Conservation (phyloP, 2,888 invertebrate genomes). For the Eurois occulta region DNA sequence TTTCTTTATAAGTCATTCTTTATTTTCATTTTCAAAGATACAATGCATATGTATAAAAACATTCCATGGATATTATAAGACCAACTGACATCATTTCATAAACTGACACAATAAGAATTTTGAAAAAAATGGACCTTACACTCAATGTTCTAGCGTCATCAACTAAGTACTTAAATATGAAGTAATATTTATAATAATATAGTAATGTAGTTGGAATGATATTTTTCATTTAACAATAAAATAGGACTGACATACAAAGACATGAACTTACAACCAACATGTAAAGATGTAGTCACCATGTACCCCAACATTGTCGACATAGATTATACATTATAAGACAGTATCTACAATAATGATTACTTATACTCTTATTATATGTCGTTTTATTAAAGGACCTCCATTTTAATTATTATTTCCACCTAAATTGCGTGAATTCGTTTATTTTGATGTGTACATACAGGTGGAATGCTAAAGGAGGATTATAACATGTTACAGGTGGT, state of each 20-base stretch:
- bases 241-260: conserved; percentile 8
- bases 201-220: conserved; percentile 71
- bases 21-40: conserved; percentile 50
- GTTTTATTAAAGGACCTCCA: conserved; percentile 27
- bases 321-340: conserved; percentile 10
- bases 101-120: conserved; percentile 24
- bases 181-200: conserved; percentile 47
- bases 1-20: conserved; percentile 31
- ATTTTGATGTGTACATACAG: conserved; percentile 8
- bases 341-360: conserved; percentile 23
- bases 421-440: background rate
- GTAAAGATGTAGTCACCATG: background rate
- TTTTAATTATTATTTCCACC: conserved; percentile 19
- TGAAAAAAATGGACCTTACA: conserved; percentile 45
- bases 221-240: conserved; percentile 48
- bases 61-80: conserved; percentile 46
- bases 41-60: conserved; percentile 45
- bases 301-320: background rate
- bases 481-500: conserved; percentile 10
- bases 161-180: conserved; percentile 68
- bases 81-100: conserved; percentile 25
- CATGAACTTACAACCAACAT: conserved; percentile 30
- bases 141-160: conserved; percentile 69
- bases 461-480: conserved; percentile 62
- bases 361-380: conserved; percentile 17